Evolutionary conservation across 2,888 invertebrate species (phyloP), one percentile per base, ranked within the genome.

Genomic region (Patella ulyssiponensis): DNA sequence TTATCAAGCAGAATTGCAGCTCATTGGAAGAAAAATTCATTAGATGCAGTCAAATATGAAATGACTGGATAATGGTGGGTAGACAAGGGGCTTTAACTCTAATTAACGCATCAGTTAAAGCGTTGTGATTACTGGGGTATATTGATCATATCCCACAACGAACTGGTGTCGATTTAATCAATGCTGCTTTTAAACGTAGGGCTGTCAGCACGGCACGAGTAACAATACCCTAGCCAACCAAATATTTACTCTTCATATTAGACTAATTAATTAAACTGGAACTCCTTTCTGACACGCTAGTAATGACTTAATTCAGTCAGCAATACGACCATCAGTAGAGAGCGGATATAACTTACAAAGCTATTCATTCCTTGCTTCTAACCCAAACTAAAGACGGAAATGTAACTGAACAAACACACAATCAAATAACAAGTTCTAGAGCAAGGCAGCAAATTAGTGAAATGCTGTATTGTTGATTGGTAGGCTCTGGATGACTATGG

Each of bases 241-340:
- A 76, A 76, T 76, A 76, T 76, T 76, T 71, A 73, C 73, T 73
- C 76, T 72, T 76, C 72, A 76, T 76, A 76, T 76, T 76, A 76
- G 76, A 72, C 72, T 76, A 76, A 76, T 76, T 76, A 76, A 76
- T 76, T 76, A 76, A 76, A 76, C 73, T 72, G 76, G 72, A 72
- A 76, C 72, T 69, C 64, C 71, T 76, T 76, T 73, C 76, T 76
- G 76, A 76, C 76, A 76, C 69, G 72, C 72, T 69, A 69, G 71
- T 76, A 76, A 76, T 76, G 73, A 76, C 64, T 76, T 76, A 76
- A 76, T 76, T 76, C 76, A 56, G 53, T 54, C 64, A 52, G 76
- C 76, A 56, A 76, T 54, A 52, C 58, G 64, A 33, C 64, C 76
- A 69, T 51, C 69, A 58, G 72, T 23, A 23, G 23, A 23, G 23